phyloP scores from a whole-genome alignment of 2,113 vertebrate genomes.

The Nipponia nippon region DNA sequence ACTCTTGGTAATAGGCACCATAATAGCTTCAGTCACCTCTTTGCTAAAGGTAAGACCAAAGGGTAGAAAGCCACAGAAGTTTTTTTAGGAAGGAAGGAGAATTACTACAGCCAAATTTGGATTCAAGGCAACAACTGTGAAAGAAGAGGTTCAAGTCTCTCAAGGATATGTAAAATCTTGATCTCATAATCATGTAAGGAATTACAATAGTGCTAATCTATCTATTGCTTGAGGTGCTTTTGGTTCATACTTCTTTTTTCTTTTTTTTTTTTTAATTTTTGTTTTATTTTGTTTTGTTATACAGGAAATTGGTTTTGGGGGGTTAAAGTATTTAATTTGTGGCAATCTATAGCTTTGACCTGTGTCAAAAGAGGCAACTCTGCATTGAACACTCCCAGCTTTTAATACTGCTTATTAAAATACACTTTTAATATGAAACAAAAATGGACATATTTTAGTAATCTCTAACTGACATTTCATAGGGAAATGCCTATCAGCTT shows the following conservation, averaged over 20 bases:
- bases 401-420: neutral
- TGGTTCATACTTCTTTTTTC: neutral
- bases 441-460: neutral
- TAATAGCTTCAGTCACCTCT: neutral
- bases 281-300: neutral
- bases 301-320: accelerated
- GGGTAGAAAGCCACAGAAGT: accelerated
- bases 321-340: neutral
- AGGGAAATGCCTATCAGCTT: neutral
- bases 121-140: neutral
- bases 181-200: neutral
- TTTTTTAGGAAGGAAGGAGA: neutral
- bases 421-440: neutral
- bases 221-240: neutral
- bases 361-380: neutral
- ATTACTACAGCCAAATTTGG: neutral
- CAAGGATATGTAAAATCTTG: neutral
- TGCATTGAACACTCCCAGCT: neutral
- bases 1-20: neutral
- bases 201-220: neutral
- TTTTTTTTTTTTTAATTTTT: neutral
- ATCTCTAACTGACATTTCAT: neutral
- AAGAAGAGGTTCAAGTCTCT: neutral
- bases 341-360: neutral
- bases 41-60: neutral